A percentile compares a stretch with the other conserved stretches of the same genome.
Evolutionary conservation across 2,113 vertebrate genomes (phyloP).

Genomic region (Centropus unirufus): DNA sequence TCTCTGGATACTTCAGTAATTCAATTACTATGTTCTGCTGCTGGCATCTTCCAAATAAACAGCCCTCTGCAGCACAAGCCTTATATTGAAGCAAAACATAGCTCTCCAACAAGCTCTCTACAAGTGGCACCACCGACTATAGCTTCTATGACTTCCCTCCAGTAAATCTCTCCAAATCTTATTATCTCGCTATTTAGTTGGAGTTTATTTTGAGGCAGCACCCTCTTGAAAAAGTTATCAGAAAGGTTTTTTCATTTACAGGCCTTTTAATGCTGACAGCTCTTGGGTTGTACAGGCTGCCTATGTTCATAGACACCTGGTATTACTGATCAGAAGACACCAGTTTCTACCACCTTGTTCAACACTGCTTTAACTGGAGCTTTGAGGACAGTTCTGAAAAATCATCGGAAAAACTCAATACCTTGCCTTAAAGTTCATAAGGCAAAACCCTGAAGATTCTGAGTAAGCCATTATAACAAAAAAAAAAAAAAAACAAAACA

Average conservation of each 20-base stretch:
- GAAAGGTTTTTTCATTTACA: not conserved
- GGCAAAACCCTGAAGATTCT: not conserved
- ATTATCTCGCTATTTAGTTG: not conserved
- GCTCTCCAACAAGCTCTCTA: not conserved
- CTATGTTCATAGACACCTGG: not conserved
- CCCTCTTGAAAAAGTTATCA: not conserved
- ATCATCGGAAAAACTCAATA: not conserved
- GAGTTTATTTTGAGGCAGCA: not conserved
- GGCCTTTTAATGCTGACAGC: not conserved
- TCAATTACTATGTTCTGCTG: slow-evolving; percentile 26
- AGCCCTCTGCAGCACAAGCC: not conserved
- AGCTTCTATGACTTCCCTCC: not conserved
- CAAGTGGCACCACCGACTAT: not conserved
- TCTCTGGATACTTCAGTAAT: slow-evolving; percentile 51
- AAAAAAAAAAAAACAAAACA: too few relatives aligned
- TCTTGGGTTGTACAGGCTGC: not conserved
- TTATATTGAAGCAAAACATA: not conserved
- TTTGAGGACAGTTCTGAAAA: not conserved
- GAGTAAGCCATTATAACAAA: not conserved
- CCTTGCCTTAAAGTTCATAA: not conserved
- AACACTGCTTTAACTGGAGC: not conserved
- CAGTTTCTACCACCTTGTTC: not conserved
- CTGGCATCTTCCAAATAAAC: slow-evolving; percentile 37
- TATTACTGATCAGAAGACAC: not conserved
- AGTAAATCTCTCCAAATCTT: not conserved